Percentiles rank a stretch among this genome's conserved stretches.
These are phyloP conservation scores for Chiloscyllium punctatum DNA, from an alignment of 2,797 vertebrate species.

Conservation along the genomic window DNA sequence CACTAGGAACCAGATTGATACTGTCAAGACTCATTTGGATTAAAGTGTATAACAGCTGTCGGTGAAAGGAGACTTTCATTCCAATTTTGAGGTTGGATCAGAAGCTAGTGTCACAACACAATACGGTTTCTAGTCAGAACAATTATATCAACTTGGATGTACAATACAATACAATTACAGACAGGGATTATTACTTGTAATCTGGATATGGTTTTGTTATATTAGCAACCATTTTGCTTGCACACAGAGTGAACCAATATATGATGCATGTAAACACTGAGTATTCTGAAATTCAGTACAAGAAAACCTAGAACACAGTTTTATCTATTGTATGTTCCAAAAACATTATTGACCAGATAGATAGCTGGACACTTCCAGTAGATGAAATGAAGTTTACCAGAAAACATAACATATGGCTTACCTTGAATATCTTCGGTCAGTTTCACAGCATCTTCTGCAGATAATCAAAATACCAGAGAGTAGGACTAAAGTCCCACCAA, in stretches of 20 bases:
- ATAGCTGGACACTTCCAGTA: background rate
- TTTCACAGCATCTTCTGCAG: conserved; percentile 73
- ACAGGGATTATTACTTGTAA: background rate
- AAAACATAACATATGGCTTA: conserved; percentile 44
- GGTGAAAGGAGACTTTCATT: background rate
- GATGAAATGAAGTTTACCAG: background rate
- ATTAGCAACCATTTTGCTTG: background rate
- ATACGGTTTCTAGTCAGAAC: background rate
- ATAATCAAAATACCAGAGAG: conserved; percentile 73
- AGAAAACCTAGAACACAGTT: background rate
- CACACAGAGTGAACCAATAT: background rate
- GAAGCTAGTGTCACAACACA: background rate
- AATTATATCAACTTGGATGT: background rate
- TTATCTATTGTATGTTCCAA: too few relatives aligned
- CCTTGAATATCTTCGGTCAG: conserved; percentile 70
- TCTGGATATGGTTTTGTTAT: background rate
- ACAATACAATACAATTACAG: background rate
- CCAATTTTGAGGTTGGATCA: background rate
- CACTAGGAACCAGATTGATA: background rate
- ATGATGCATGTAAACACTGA: background rate
- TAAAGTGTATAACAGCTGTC: background rate
- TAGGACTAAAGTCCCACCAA: conserved; percentile 76
- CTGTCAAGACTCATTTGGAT: background rate
- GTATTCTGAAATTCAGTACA: background rate
- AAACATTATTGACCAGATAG: background rate